A percentile compares a stretch with the other conserved stretches of the same genome.
These are phyloP conservation scores for Catotricha subobsoleta DNA, from an alignment of 2,888 invertebrate species.

Conservation along the genomic window DNA sequence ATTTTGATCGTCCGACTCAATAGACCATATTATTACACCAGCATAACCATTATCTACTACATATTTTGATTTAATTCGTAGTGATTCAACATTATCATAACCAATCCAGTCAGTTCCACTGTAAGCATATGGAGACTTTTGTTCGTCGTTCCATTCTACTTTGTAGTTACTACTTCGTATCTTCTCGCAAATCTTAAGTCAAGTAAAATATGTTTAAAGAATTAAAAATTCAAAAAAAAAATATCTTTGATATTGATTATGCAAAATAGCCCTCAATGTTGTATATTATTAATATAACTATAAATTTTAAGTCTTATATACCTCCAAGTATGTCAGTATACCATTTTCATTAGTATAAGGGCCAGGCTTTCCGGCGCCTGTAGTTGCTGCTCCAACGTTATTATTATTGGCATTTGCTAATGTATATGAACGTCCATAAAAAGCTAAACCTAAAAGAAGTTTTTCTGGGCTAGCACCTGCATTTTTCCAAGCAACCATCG, in stretches of 20 bases:
- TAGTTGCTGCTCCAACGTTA: slow-evolving; percentile 30
- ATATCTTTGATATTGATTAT: no score
- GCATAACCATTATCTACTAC: slow-evolving; percentile 28
- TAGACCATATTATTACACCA: slow-evolving; percentile 42
- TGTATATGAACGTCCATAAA: slow-evolving; percentile 28
- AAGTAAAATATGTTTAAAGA: no score
- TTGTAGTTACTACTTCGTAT: slow-evolving; percentile 20
- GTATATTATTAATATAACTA: no score
- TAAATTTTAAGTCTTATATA: no score
- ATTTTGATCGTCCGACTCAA: slow-evolving; percentile 40
- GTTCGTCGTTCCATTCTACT: slow-evolving; percentile 18
- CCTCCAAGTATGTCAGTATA: slow-evolving; percentile 37
- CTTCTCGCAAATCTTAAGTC: slow-evolving; percentile 30
- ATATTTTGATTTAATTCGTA: slow-evolving; percentile 20
- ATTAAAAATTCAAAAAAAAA: no score
- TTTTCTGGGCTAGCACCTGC: slow-evolving; percentile 24
- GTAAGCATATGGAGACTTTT: slow-evolving; percentile 24
- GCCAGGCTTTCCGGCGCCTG: slow-evolving; percentile 29
- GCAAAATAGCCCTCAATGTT: no score
- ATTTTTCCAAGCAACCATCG: slow-evolving; percentile 24
- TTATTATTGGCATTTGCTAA: slow-evolving; percentile 23
- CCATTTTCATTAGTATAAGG: slow-evolving; percentile 33
- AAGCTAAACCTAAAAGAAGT: slow-evolving; percentile 26
- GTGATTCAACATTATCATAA: slow-evolving; percentile 24
- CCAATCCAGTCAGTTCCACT: slow-evolving; percentile 28